Conservation (phyloP, 64 coral and sea anemone genomes). For the Astreopora myriophthalma region DNA sequence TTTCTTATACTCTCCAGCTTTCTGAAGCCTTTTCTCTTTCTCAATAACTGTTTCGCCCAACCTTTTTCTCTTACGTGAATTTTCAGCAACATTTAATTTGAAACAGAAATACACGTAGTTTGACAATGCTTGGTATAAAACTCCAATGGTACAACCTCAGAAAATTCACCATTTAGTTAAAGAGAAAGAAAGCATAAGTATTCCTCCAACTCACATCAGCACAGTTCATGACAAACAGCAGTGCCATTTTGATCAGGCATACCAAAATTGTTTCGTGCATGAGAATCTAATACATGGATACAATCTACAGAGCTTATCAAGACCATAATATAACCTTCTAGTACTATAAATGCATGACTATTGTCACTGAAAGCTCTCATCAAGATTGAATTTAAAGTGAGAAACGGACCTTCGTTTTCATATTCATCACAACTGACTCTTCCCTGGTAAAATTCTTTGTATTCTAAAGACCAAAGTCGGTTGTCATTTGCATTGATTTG, state of each 20-base stretch:
- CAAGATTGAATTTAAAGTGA: conserved; percentile 53
- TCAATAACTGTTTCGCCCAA: not conserved
- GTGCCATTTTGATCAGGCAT: conserved; percentile 60
- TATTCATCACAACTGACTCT: conserved; percentile 25
- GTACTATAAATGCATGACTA: conserved; percentile 63
- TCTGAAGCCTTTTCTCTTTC: conserved; percentile 33
- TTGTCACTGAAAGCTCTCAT: conserved; percentile 58
- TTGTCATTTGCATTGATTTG: conserved; percentile 37
- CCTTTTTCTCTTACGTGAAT: not conserved
- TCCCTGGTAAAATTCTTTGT: conserved; percentile 46
- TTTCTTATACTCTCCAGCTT: conserved; percentile 35
- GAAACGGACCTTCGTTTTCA: conserved; percentile 55
- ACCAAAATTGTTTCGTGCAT: conserved; percentile 10
- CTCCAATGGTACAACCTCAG: conserved; percentile 26
- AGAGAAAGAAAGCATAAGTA: conserved; percentile 28
- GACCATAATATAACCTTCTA: conserved; percentile 63
- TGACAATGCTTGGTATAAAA: not conserved
- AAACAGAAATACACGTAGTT: not conserved
- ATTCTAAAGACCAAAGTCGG: conserved; percentile 32
- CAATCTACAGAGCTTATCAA: conserved; percentile 49
- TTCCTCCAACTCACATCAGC: conserved; percentile 11
- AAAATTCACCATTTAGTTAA: conserved; percentile 9
- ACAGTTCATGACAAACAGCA: conserved; percentile 54
- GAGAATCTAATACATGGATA: conserved; percentile 56
- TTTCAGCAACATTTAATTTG: not conserved